phyloP scores from a whole-genome alignment of 2,888 invertebrate genomes.

The Drosophila antonietae region DNA sequence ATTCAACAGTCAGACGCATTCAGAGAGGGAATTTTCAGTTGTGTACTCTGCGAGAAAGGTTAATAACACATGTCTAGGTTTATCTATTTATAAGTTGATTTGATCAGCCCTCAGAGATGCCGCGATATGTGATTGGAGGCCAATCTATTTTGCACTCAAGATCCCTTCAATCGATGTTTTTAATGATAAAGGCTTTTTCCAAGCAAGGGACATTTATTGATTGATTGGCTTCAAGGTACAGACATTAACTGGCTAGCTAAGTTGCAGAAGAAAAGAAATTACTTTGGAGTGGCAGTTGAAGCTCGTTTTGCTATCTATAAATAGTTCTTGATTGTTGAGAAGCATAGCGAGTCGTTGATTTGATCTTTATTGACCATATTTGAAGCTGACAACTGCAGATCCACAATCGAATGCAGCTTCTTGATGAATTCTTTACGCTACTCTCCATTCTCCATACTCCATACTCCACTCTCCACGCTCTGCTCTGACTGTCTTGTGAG shows the following conservation, averaged over 20 bases:
- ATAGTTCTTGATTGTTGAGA: slow-evolving; percentile 3
- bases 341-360: neutral
- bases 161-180: neutral
- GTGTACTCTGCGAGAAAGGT: neutral
- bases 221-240: neutral
- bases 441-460: neutral
- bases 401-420: neutral
- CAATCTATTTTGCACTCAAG: no score
- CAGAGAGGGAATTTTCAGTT: neutral
- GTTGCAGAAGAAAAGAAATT: slow-evolving; percentile 1
- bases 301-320: slow-evolving; percentile 13
- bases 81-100: slow-evolving; percentile 5
- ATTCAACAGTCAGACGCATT: neutral
- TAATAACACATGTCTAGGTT: slow-evolving; percentile 5
- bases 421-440: neutral
- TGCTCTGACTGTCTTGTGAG: neutral
- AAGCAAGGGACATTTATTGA: neutral
- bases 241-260: slow-evolving; percentile 3
- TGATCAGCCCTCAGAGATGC: neutral
- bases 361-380: slow-evolving; percentile 8
- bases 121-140: neutral
- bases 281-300: neutral
- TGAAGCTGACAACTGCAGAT: slow-evolving; percentile 15
- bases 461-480: neutral
- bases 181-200: no score